Evolutionary conservation across 2,888 invertebrate species (phyloP), one percentile per base, ranked within the genome.

Genomic region (Phaedon cochleariae): DNA sequence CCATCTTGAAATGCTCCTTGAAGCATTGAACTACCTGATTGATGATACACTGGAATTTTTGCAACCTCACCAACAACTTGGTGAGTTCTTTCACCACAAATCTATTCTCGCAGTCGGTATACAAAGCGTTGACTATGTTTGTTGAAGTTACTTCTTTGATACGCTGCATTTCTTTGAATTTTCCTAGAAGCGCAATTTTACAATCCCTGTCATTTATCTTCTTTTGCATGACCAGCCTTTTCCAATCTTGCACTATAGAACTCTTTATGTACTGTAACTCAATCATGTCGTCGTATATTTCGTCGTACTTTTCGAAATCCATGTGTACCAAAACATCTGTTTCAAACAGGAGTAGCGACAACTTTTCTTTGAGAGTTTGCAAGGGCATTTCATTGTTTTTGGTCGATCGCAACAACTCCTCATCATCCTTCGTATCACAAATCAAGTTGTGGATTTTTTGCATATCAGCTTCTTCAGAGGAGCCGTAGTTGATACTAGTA

Each of bases 1-100:
- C 86, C 67, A 86, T 86, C 61, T 79, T 77, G 12, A 82, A 76
- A 5, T 76, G 73, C 26, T 79, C 76, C n/a, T 76, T 73, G 53
- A 81, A 79, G 62, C 80, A 77, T 31, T 77, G 80, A 1, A 79
- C 74, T 1, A 81, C 76, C 59, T 77, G 76, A 6, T 74, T 71
- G 10, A 82, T 76, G 4, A 81, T 64, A 46, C 79, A 78, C 59
- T 82, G 81, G 0, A 82, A 63, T 68, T 82, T 81, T 59, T 81
- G 80, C 3, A 83, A 67, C n/a, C 76, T 66, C 0, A 81, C 74
- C 53, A 83, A 67, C 22, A 76, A 73, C 66, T 79, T 78, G 1
- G 81, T 75, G 20, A 81, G 67, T 52, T 77, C 77, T 12, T 73
- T 77, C 12, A 75, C 68, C 9, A 80, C 77, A 62, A 81, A 81